These are phyloP conservation scores for Argyresthia albistria DNA, from an alignment of 2,888 invertebrate species.

Conservation along the genomic window DNA sequence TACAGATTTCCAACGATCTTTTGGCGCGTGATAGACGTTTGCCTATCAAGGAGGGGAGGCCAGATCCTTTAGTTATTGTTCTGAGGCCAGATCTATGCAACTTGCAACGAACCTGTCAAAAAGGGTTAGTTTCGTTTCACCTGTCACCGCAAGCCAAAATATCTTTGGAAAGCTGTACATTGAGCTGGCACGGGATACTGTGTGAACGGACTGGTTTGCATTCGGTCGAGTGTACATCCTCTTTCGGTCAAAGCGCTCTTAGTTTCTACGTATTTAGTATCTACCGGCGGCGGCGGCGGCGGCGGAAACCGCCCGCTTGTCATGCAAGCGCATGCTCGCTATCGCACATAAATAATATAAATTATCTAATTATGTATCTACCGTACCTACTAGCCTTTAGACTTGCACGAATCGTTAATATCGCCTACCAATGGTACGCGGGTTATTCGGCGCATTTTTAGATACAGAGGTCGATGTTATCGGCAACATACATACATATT, in stretches of 20 bases:
- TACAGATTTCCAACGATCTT: too few species aligned
- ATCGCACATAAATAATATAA: constrained; percentile 70
- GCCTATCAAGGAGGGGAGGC: too few species aligned
- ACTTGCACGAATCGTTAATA: constrained; percentile 48
- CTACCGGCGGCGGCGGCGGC: constrained; percentile 15
- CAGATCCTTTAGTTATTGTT: too few species aligned
- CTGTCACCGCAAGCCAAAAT: too few species aligned
- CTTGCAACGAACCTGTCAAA: too few species aligned
- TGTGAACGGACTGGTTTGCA: too few species aligned
- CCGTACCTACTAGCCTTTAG: constrained; percentile 39
- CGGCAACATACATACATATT: constrained; percentile 34
- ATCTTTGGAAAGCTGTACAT: too few species aligned
- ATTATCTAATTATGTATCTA: constrained; percentile 61
- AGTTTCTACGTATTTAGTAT: constrained; percentile 27
- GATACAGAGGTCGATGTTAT: constrained; percentile 58
- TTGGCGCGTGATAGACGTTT: too few species aligned
- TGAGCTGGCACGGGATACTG: too few species aligned
- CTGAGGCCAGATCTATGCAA: too few species aligned
- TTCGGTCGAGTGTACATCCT: constrained; percentile 40
- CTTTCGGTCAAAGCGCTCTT: constrained; percentile 50
- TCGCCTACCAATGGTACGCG: constrained; percentile 9
- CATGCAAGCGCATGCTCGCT: constrained; percentile 41
- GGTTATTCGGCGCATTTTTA: constrained; percentile 45
- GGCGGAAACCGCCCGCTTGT: constrained; percentile 53
- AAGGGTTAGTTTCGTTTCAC: too few species aligned